Conservation (phyloP, 2,113 vertebrate genomes). For the Ibidorhyncha struthersii region DNA sequence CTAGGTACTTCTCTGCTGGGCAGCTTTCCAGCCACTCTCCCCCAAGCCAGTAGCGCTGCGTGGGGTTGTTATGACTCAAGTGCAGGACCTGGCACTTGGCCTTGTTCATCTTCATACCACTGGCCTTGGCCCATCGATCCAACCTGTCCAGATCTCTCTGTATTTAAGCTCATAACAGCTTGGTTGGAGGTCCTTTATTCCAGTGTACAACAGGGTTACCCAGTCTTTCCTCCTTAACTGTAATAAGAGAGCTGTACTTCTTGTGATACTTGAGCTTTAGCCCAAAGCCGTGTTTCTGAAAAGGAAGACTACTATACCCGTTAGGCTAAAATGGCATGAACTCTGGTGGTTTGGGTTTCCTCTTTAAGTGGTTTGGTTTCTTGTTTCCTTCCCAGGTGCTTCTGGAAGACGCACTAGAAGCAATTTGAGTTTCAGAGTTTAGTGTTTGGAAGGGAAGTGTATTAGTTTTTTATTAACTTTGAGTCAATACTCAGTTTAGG, state of each 20-base stretch:
- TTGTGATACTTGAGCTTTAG: neutral
- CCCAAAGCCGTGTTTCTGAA: neutral
- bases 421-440: neutral
- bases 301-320: neutral
- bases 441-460: neutral
- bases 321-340: neutral
- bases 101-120: no score
- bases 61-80: no score
- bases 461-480: neutral
- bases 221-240: neutral
- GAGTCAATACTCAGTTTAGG: neutral
- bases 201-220: neutral
- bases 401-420: neutral
- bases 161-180: neutral
- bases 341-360: neutral
- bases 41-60: no score
- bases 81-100: no score
- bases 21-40: no score
- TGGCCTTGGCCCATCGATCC: no score
- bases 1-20: no score
- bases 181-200: neutral
- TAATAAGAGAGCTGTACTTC: neutral
- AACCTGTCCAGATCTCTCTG: no score
- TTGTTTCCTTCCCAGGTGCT: neutral
- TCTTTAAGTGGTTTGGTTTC: neutral